Conservation (phyloP, 2,888 invertebrate species). For the Clusia tigrina region DNA sequence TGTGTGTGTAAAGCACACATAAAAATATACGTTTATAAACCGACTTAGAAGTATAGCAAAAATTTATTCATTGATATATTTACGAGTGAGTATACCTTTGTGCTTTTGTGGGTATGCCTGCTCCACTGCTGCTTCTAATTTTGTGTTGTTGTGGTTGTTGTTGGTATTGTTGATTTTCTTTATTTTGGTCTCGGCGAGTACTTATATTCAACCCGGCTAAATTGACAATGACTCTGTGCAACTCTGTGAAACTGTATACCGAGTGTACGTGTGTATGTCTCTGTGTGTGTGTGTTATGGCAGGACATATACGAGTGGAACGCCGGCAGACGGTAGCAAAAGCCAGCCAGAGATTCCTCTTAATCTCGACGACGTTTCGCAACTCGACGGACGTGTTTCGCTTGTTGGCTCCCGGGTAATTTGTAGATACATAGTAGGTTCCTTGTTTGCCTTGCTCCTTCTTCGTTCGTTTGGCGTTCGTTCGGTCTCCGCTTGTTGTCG, state of each 20-base stretch:
- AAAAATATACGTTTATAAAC: too few species aligned
- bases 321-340: not conserved
- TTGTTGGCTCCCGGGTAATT: constrained; percentile 1
- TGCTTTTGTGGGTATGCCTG: constrained; percentile 35
- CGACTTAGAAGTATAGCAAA: constrained; percentile 35
- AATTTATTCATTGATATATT: constrained; percentile 51
- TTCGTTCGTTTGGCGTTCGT: too few species aligned
- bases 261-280: constrained; percentile 27
- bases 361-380: constrained; percentile 8
- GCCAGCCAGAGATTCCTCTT: constrained; percentile 10
- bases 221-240: constrained; percentile 5
- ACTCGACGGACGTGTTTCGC: constrained; percentile 5
- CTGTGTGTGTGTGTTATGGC: constrained; percentile 12
- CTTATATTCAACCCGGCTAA: not conserved
- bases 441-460: too few species aligned
- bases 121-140: constrained; percentile 18
- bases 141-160: not conserved
- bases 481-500: constrained; percentile 12
- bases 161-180: too few species aligned
- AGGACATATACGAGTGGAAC: not conserved
- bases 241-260: too few species aligned
- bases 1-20: too few species aligned
- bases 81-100: constrained; percentile 38
- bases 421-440: too few species aligned
- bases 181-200: not conserved